These are phyloP conservation scores for Thamnophis elegans DNA, from an alignment of 2,797 vertebrate species.

Conservation along the genomic window DNA sequence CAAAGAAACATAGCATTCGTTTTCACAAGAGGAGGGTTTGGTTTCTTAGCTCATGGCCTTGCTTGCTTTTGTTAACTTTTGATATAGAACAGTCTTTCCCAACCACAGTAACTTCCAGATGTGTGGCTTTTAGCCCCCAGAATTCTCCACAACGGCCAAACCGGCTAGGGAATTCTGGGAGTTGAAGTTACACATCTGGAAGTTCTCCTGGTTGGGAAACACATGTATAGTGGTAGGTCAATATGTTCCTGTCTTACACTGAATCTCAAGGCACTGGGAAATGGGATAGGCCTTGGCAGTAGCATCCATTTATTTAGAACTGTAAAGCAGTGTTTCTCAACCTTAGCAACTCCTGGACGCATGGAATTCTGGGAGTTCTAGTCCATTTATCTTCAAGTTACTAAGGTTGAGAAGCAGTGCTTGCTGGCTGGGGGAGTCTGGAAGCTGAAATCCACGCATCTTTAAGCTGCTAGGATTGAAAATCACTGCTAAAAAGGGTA, in stretches of 20 bases:
- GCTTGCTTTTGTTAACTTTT: slow-evolving; percentile 16
- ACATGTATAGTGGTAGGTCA: not conserved
- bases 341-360: not conserved
- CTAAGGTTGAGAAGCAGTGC: not conserved
- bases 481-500: not conserved
- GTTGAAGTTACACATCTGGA: not conserved
- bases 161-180: not conserved
- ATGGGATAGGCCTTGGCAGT: not conserved
- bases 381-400: not conserved
- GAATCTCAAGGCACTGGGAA: not conserved
- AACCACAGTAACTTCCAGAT: not conserved
- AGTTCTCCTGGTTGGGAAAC: not conserved
- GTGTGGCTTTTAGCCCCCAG: not conserved
- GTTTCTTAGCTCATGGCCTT: not conserved
- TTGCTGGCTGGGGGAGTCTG: not conserved
- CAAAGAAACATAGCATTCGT: not conserved
- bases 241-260: not conserved
- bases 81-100: not conserved
- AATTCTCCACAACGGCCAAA: not conserved
- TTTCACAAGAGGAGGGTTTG: not conserved
- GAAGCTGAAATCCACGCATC: not conserved
- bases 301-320: not conserved
- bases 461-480: not conserved
- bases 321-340: not conserved
- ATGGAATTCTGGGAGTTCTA: not conserved